phyloP scores from a whole-genome alignment of 2,888 invertebrate genomes.

The Hypsopygia costalis region DNA sequence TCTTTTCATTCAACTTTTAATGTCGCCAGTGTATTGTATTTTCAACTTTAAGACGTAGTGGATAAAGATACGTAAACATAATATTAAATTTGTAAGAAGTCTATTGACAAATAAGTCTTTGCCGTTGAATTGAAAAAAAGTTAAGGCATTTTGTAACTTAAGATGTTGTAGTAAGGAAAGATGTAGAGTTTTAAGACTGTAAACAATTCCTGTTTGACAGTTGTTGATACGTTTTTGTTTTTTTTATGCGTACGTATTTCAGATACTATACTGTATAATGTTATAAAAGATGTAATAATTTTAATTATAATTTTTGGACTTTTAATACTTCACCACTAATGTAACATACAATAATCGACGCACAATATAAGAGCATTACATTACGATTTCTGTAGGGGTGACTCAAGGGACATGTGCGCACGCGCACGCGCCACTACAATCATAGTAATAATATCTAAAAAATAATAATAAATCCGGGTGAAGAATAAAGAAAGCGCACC shows the following conservation, averaged over 20 bases:
- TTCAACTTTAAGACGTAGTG: slow-evolving; percentile 16
- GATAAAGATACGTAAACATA: slow-evolving; percentile 8
- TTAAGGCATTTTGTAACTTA: neutral
- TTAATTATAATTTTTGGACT: neutral
- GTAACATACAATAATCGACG: slow-evolving; percentile 67
- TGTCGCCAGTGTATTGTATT: slow-evolving; percentile 15
- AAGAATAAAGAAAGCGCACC: slow-evolving; percentile 79
- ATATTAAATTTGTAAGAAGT: slow-evolving; percentile 5
- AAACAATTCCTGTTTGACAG: too few species aligned
- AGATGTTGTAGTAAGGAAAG: neutral
- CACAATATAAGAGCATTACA: slow-evolving; percentile 73
- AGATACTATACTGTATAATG: too few species aligned
- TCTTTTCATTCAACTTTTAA: slow-evolving; percentile 19
- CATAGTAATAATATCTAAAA: slow-evolving; percentile 80
- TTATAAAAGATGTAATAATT: neutral
- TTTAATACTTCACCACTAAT: slow-evolving; percentile 42
- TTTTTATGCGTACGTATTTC: too few species aligned
- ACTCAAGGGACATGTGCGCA: slow-evolving; percentile 73
- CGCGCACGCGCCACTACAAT: slow-evolving; percentile 75
- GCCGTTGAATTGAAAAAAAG: slow-evolving; percentile 2
- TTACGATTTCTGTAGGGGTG: slow-evolving; percentile 46
- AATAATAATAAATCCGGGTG: slow-evolving; percentile 80
- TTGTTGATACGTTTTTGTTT: too few species aligned
- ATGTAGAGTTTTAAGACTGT: neutral
- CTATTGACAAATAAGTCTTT: neutral